These are phyloP conservation scores for Polia nebulosa DNA, from an alignment of 2,888 invertebrate species.

Conservation along the genomic window DNA sequence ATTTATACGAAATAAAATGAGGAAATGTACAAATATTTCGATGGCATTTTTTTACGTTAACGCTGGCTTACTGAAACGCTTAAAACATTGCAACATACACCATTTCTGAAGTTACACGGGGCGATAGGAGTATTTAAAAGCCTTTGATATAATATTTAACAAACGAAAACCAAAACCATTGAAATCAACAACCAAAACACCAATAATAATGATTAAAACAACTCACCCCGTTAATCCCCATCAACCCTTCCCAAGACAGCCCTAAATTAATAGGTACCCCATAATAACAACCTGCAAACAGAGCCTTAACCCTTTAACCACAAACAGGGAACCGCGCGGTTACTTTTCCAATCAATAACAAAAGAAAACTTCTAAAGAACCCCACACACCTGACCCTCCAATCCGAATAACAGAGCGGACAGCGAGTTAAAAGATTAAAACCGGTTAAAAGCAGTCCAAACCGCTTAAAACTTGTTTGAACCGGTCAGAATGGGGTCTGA, in stretches of 20 bases:
- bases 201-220: conserved; percentile 40
- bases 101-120: neutral
- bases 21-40: neutral
- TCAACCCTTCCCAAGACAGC: conserved; percentile 23
- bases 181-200: conserved; percentile 11
- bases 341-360: conserved; percentile 69
- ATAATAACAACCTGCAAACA: conserved; percentile 55
- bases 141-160: neutral
- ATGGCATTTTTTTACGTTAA: neutral
- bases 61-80: neutral
- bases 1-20: neutral
- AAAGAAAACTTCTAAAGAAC: conserved; percentile 66
- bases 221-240: conserved; percentile 29
- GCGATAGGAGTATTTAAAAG: too few species aligned
- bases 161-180: neutral
- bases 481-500: conserved; percentile 64
- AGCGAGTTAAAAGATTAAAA: conserved; percentile 79
- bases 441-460: conserved; percentile 65
- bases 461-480: conserved; percentile 68
- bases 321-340: conserved; percentile 61
- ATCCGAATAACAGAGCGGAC: conserved; percentile 67
- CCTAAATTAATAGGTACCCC: conserved; percentile 48
- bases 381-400: conserved; percentile 68
- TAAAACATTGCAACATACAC: too few species aligned
- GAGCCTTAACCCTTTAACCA: conserved; percentile 58